phyloP scores from a whole-genome alignment of 2,797 vertebrate genomes.

The Pogonophryne albipinna region DNA sequence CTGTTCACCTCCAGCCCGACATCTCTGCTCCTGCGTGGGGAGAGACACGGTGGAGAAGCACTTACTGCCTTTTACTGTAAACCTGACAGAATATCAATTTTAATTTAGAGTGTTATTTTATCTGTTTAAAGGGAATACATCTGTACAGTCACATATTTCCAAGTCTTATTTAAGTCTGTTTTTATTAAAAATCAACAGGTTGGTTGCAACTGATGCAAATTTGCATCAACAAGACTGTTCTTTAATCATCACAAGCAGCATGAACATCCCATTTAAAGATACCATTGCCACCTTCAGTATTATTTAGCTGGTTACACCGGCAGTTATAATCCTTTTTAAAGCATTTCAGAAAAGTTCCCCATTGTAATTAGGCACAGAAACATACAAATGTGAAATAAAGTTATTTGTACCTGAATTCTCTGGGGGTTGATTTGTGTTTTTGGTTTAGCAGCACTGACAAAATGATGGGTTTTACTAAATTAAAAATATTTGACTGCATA shows the following conservation, averaged over 20 bases:
- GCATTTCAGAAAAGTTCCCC: constrained; percentile 5
- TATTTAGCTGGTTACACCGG: constrained; percentile 7
- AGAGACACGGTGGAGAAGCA: constrained; percentile 9
- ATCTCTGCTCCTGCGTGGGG: constrained; percentile 12
- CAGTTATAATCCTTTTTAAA: constrained; percentile 3
- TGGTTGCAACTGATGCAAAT: background rate
- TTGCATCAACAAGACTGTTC: background rate
- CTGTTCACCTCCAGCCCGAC: background rate
- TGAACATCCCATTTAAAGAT: constrained; percentile 1
- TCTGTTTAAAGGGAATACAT: constrained; percentile 23
- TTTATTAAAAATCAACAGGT: constrained; percentile 7
- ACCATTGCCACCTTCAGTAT: background rate
- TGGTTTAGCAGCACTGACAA: background rate
- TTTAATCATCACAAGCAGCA: background rate
- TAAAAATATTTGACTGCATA: background rate
- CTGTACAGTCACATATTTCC: constrained; percentile 12
- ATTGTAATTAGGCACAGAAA: constrained; percentile 40
- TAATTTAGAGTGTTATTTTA: constrained; percentile 20
- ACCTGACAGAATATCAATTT: constrained; percentile 11
- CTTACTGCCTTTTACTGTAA: constrained; percentile 10
- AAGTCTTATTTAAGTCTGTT: constrained; percentile 8
- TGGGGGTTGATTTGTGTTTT: background rate
- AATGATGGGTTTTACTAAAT: background rate
- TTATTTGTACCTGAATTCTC: constrained; percentile 13
- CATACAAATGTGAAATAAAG: constrained; percentile 62